These are phyloP conservation scores for Tachypleus tridentatus DNA, from an alignment of 1,140 invertebrate genomes.

Conservation along the genomic window DNA sequence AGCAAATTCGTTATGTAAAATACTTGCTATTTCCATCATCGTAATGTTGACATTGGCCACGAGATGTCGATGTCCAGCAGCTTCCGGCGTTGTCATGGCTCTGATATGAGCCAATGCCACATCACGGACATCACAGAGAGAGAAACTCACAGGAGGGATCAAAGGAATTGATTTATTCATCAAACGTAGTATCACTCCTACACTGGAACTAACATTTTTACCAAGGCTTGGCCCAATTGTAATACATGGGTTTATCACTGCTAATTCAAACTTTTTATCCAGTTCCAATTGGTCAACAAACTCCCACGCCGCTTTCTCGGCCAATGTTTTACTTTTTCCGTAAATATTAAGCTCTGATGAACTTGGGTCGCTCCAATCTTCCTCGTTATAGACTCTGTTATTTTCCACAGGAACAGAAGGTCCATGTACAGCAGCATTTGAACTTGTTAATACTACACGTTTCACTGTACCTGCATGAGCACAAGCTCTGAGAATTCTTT, in stretches of 20 bases:
- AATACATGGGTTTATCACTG: conserved; percentile 41
- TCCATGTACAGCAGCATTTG: conserved; percentile 41
- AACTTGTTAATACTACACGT: conserved; percentile 45
- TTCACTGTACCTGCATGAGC: conserved; percentile 35
- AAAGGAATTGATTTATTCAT: conserved; percentile 26
- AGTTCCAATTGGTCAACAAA: conserved; percentile 38
- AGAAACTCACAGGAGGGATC: conserved; percentile 31
- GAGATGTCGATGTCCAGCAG: conserved; percentile 38
- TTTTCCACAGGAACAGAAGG: conserved; percentile 24
- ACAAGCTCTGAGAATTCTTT: conserved; percentile 42
- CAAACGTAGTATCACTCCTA: conserved; percentile 34
- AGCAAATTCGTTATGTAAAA: conserved; percentile 35
- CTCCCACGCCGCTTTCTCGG: conserved; percentile 47
- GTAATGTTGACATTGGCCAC: conserved; percentile 33
- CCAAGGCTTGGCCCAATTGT: conserved; percentile 41
- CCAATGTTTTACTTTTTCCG: conserved; percentile 42
- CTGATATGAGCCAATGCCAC: conserved; percentile 43
- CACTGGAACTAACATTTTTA: conserved; percentile 34
- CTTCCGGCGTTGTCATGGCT: conserved; percentile 39
- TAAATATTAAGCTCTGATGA: conserved; percentile 34
- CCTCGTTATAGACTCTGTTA: conserved; percentile 37
- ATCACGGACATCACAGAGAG: conserved; percentile 43
- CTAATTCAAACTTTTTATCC: conserved; percentile 39
- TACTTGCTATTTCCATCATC: conserved; percentile 38
- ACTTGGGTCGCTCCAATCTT: conserved; percentile 40